Evolutionary conservation across 23 tunicate genomes (phyloP).

Genomic region (Aplidium turbinatum): DNA sequence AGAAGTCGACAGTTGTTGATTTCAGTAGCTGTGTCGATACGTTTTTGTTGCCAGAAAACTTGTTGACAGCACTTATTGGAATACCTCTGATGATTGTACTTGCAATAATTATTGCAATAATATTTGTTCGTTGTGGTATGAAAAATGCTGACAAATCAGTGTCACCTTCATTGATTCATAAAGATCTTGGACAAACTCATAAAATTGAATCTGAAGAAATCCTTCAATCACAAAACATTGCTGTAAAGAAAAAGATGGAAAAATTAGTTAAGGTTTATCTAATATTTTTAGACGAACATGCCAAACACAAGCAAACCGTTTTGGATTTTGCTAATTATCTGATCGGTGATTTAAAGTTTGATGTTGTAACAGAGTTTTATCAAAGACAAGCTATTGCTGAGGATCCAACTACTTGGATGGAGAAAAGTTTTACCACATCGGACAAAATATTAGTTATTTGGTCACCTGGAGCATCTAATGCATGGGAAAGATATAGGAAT

Average conservation of each 20-base stretch:
- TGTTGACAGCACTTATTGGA: background rate
- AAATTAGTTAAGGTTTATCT: slow-evolving; percentile 33
- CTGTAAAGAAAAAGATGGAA: too few species aligned
- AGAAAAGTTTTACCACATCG: slow-evolving; percentile 24
- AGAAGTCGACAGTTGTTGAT: too few species aligned
- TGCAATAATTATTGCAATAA: background rate
- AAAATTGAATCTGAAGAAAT: too few species aligned
- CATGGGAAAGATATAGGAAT: slow-evolving; percentile 28
- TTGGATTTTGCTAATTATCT: slow-evolving; percentile 51
- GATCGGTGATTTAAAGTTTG: slow-evolving; percentile 55
- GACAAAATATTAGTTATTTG: slow-evolving; percentile 70
- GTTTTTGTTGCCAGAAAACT: too few species aligned
- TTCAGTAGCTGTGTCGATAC: too few species aligned
- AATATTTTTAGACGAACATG: slow-evolving; percentile 52
- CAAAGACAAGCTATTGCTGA: slow-evolving; percentile 18
- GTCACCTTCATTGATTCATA: too few species aligned
- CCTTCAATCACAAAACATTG: too few species aligned
- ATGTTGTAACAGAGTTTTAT: slow-evolving; percentile 51
- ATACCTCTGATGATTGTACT: background rate
- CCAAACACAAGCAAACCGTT: slow-evolving; percentile 46
- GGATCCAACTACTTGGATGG: slow-evolving; percentile 53
- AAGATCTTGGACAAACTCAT: too few species aligned
- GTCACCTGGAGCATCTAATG: slow-evolving; percentile 49
- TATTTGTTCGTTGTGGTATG: background rate
- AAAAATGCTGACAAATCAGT: too few species aligned